A percentile compares a stretch with the other conserved stretches of the same genome.
These are phyloP conservation scores for Halisarca cf. caerulea DNA, from an alignment of 37 sponge, comb jelly and placozoan genomes.

Conservation along the genomic window DNA sequence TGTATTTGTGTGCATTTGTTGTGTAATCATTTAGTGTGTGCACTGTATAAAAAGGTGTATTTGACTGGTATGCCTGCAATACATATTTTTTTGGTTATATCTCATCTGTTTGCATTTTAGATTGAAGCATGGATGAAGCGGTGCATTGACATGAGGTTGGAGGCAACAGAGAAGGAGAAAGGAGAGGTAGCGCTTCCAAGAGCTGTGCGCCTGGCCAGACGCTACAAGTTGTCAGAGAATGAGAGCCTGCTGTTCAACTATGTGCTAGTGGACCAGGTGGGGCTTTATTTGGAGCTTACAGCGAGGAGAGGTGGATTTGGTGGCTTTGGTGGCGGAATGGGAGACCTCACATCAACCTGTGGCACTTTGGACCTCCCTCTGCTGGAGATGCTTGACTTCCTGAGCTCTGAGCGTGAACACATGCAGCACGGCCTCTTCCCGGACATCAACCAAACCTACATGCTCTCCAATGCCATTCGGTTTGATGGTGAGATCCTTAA, in stretches of 20 bases:
- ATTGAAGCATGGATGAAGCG: constrained; percentile 34
- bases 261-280: constrained; percentile 32
- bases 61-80: no score
- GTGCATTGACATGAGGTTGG: constrained; percentile 42
- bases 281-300: background rate
- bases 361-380: background rate
- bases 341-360: background rate
- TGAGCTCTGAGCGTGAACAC: background rate
- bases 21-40: no score
- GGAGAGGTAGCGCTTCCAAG: constrained; percentile 67
- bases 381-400: background rate
- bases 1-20: no score
- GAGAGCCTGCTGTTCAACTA: constrained; percentile 61
- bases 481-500: constrained; percentile 58
- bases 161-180: constrained; percentile 52
- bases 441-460: constrained; percentile 71
- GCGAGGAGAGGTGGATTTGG: no score
- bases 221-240: constrained; percentile 55
- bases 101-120: no score
- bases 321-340: background rate
- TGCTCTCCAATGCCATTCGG: constrained; percentile 42
- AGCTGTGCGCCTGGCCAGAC: constrained; percentile 49
- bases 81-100: no score
- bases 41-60: no score
- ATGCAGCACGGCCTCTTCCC: constrained; percentile 67